These are phyloP conservation scores for Microplitis mediator DNA, from an alignment of 1,140 invertebrate species.

Conservation along the genomic window DNA sequence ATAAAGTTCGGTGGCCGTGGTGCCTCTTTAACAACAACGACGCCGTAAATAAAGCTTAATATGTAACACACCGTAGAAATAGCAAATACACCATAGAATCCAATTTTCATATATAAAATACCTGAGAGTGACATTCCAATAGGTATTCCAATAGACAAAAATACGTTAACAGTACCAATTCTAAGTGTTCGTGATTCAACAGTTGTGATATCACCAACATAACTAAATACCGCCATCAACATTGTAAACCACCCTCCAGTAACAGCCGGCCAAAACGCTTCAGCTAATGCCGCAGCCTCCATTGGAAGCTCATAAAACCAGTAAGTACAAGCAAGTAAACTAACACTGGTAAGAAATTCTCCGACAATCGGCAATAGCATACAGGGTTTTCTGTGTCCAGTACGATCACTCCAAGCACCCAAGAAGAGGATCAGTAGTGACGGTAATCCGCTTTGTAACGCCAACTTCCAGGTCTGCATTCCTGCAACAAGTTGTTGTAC, in stretches of 20 bases:
- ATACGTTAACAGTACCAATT: constrained; percentile 83
- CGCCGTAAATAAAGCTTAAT: constrained; percentile 75
- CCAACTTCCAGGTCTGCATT: constrained; percentile 81
- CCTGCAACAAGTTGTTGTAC: constrained; percentile 78
- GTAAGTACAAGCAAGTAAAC: constrained; percentile 79
- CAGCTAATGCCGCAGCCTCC: constrained; percentile 76
- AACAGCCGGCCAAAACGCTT: constrained; percentile 78
- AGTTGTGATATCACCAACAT: constrained; percentile 84
- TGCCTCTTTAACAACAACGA: constrained; percentile 68
- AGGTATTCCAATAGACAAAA: constrained; percentile 79
- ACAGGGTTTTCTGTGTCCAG: constrained; percentile 80
- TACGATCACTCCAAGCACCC: constrained; percentile 77
- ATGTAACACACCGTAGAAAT: constrained; percentile 75
- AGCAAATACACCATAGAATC: constrained; percentile 80
- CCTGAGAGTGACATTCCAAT: constrained; percentile 79
- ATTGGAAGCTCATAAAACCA: constrained; percentile 79
- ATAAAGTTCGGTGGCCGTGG: constrained; percentile 43
- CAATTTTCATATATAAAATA: constrained; percentile 71
- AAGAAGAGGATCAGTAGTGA: constrained; percentile 78
- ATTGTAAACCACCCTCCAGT: constrained; percentile 87
- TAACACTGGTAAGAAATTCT: constrained; percentile 77
- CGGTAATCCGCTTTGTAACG: constrained; percentile 76
- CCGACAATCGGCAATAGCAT: constrained; percentile 83
- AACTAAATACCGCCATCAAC: constrained; percentile 89
- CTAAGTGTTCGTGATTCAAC: constrained; percentile 79